Conservation (phyloP, 2,888 invertebrate genomes). For the Linyphia triangularis region DNA sequence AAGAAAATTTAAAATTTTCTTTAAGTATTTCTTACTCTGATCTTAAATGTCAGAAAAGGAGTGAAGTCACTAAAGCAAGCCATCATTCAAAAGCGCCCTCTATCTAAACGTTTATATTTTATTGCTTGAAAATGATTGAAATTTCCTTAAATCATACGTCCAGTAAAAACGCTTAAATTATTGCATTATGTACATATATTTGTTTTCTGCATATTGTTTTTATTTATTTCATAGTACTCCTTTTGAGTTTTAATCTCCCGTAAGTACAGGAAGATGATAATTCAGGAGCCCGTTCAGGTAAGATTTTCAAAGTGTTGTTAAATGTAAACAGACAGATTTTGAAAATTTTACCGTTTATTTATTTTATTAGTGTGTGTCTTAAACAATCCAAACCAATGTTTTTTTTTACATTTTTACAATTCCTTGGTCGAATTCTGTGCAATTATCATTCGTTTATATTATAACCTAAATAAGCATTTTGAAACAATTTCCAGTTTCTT, state of each 20-base stretch:
- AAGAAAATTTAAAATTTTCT: neutral
- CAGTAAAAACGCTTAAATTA: constrained; percentile 4
- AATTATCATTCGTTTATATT: neutral
- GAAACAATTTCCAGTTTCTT: neutral
- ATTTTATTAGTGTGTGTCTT: neutral
- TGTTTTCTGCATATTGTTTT: neutral
- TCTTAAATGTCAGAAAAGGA: neutral
- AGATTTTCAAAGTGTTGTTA: constrained; percentile 5
- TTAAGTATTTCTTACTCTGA: neutral
- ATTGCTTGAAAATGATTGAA: constrained; percentile 18
- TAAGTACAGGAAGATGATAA: constrained; percentile 60
- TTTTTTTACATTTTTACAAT: neutral
- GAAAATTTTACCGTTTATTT: neutral
- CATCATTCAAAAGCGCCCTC: constrained; percentile 38
- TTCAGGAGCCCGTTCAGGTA: constrained; percentile 76
- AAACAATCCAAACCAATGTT: neutral
- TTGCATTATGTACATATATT: constrained; percentile 34
- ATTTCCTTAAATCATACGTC: constrained; percentile 10
- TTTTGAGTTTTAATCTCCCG: neutral
- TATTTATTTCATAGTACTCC: neutral
- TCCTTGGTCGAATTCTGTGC: neutral
- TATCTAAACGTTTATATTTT: constrained; percentile 51
- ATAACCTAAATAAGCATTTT: neutral
- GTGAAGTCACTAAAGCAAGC: neutral
- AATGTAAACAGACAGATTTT: constrained; percentile 8